Evolutionary conservation across 2,113 vertebrate genomes (phyloP), one percentile per base, ranked within the genome.

Genomic region (Periophthalmodon schlosseri): DNA sequence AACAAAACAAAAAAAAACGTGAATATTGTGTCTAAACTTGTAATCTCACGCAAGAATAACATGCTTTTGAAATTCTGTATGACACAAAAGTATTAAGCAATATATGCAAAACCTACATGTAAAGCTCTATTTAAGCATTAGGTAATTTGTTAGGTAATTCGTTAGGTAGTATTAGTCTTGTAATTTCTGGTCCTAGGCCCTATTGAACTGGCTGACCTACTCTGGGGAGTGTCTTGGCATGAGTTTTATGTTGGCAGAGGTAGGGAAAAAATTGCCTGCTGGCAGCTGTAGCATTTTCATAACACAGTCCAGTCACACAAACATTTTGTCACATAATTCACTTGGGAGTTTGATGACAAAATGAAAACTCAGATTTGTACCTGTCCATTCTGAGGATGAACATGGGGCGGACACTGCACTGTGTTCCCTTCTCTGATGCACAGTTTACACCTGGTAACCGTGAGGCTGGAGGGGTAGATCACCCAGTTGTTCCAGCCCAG

Each of bases 401-500:
- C 23, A 11, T 34, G 63, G 69, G 78, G 56, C 21, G 66, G 75
- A 46, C 90, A 91, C 0, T 61, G 72, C 39, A 66, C 24, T 7
- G 67, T 6, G 71, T 50, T 79, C 0, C 5, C 56, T n/a, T 76
- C 72, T 1, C 70, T 47, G 73, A 63, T 76, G 76, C 92, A 94
- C 50, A 69, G 47, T 2, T 56, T 58, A 86, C 93, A 94, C 57
- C 86, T 86, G 52, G 86, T 72, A 0, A 89, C 72, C 63, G 88
- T 91, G 2, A 94, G 75, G 68, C 85, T 93, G 66, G 87, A 63
- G 1, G 94, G 94, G 39, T 89, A 81, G 76, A 94, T 83, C 69
- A 94, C 80, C 94, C 94, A 94, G 63, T 13, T 82, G 66, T 93
- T 87, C 94, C 94, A 94, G 76, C 88, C 91, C 75, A 94, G 86